Conservation (phyloP, 2,113 vertebrate genomes). For the Caretta caretta region DNA sequence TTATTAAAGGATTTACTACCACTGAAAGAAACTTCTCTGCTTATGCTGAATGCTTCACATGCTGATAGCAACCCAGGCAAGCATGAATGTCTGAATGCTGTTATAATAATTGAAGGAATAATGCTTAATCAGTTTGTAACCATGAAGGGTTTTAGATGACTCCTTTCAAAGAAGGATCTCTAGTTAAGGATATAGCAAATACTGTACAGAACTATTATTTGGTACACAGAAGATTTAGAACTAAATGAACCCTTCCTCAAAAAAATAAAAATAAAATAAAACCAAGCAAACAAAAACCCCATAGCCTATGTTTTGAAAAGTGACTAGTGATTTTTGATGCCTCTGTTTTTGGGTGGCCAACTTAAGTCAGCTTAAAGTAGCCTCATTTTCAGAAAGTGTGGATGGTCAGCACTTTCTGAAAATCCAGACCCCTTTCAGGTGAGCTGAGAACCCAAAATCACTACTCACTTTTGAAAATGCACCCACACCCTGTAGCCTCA, state of each 20-base stretch:
- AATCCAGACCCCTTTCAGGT: background rate
- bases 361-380: background rate
- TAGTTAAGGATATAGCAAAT: background rate
- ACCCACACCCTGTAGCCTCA: too few relatives aligned
- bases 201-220: background rate
- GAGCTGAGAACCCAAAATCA: background rate
- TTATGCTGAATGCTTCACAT: background rate
- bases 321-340: background rate
- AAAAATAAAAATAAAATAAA: background rate
- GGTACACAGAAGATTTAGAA: background rate
- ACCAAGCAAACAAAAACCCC: background rate
- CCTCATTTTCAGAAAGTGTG: background rate
- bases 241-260: background rate
- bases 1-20: background rate
- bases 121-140: background rate
- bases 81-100: background rate
- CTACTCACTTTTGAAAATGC: background rate
- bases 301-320: background rate
- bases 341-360: background rate
- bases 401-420: background rate
- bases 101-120: background rate
- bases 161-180: background rate
- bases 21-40: background rate
- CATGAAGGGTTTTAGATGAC: background rate
- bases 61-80: background rate